Base-by-base conservation (phyloP, 2,797 vertebrate species). In the Netta rufina region DNA sequence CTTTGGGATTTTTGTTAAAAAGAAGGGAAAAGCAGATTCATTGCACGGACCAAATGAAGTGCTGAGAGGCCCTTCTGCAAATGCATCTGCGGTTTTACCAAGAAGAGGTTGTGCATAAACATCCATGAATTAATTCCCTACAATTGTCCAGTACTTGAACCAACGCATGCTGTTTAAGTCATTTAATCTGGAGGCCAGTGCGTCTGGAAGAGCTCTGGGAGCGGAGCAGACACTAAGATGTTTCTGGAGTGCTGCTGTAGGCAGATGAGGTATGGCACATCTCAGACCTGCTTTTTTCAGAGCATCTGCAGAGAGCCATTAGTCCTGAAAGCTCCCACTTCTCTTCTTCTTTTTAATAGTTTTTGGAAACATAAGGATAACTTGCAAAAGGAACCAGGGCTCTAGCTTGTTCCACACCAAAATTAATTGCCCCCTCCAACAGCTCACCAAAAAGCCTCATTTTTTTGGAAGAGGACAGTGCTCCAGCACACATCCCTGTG, bases 151-250 rank as follows among this genome's bases (percentile, higher is more conserved):
- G 20, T 33, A 17, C 27, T 67, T 33, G 30, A 60, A 75, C 38
- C 0, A 0, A 28, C 20, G 27, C 8, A 5, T 9, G 30, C 14
- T 27, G n/a, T 33, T 70, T 47, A 33, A 5, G 19, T 24, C 2
- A 1, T 11, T 54, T 75, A 61, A 56, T 20, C 33, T 43, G 58
- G 27, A 87, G 70, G 33, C 1, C 54, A 25, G n/a, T 8, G 25
- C 7, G 12, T 9, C 47, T 36, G 39, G 27, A 75, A 75, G n/a
- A 76, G 65, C 12, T 27, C 41, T 56, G 47, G 33, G 13, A 58
- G 19, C 0, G 0, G 38, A 41, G 51, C 51, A 71, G 73, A 80
- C 79, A 74, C 19, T 16, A 38, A 60, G 41, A 49, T 3, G 6
- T 10, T 57, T 71, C 56, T 76, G 36, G 25, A 33, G 24, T n/a